Percentiles rank a stretch among this genome's conserved stretches.
Conservation (phyloP, 2,113 vertebrate genomes). For the Serilophus lunatus region DNA sequence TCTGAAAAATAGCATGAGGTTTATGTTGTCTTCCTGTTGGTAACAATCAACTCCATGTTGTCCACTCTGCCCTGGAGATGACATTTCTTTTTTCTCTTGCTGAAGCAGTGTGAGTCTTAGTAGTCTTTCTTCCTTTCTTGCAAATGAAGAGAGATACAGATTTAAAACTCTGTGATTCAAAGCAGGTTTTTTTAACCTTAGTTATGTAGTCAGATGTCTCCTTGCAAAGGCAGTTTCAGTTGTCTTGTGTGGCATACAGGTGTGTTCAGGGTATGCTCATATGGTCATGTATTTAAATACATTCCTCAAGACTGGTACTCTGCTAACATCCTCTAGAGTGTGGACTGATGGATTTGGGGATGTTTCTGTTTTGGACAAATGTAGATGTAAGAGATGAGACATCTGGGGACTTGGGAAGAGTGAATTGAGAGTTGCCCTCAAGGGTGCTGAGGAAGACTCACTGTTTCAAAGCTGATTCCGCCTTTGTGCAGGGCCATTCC, state of each 20-base stretch:
- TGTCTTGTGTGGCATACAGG: not conserved
- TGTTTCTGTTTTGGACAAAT: not conserved
- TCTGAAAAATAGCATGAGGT: not conserved
- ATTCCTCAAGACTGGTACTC: not conserved
- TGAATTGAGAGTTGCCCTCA: not conserved
- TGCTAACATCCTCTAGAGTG: not conserved
- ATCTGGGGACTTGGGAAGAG: not conserved
- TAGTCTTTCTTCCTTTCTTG: not conserved
- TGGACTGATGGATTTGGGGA: not conserved
- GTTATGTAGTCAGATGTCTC: not conserved
- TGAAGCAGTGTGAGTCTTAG: not conserved
- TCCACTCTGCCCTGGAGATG: not conserved
- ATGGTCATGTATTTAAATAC: not conserved
- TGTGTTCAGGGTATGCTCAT: not conserved
- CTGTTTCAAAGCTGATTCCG: not conserved
- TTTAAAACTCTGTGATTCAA: not conserved
- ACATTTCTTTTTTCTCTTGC: not conserved
- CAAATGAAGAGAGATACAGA: not conserved
- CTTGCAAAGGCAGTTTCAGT: not conserved
- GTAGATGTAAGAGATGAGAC: not conserved
- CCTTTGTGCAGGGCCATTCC: not conserved
- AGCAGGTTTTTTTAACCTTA: not conserved
- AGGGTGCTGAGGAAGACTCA: not conserved
- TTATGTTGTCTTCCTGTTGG: not conserved
- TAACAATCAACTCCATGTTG: not conserved